Evolutionary conservation across 2,888 invertebrate species (phyloP), one percentile per base, ranked within the genome.

Genomic region (Leptopilina syphax): DNA sequence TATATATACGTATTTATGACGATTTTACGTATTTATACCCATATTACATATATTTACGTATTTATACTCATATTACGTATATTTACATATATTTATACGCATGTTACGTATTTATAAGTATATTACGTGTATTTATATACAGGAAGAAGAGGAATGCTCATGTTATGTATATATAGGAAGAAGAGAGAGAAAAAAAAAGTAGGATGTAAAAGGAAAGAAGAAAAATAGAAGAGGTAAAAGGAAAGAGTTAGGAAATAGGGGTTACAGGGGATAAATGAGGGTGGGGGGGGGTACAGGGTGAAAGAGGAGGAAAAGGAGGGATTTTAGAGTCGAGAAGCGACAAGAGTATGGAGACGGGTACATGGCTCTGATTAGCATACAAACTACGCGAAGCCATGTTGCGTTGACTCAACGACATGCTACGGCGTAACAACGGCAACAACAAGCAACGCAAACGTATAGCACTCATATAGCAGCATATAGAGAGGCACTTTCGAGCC

Each of bases 311-410:
- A 63, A 13, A 60, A 63, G 67, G 68, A 60, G 57, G 73, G 78
- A 34, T 57, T 50, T 50, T 50, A 65, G 73, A 47, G 44, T 18
- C 54, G 77, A 63, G 79, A 57, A 50, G 73, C 10, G 57, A 57
- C 65, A 73, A 50, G 50, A 76, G 67, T 76, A 73, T 65, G 47
- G 63, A 76, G 65, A 68, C 47, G 67, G 47, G 78, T 88, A 88
- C 88, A 88, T 83, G 88, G 84, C 80, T 84, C 87, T 88, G 87
- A 88, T 88, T 88, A 88, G 88, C 88, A 88, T 88, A 88, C 88
- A 88, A 88, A 88, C 88, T 88, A 87, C 86, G 86, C 85, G 84
- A 80, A 86, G 81, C 81, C 88, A 85, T 88, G 88, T 87, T 86
- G 86, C 81, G 84, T 85, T 83, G 82, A 81, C 77, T 79, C 84